phyloP scores from a whole-genome alignment of 2,113 vertebrate genomes.

The Melanostigma gelatinosum region DNA sequence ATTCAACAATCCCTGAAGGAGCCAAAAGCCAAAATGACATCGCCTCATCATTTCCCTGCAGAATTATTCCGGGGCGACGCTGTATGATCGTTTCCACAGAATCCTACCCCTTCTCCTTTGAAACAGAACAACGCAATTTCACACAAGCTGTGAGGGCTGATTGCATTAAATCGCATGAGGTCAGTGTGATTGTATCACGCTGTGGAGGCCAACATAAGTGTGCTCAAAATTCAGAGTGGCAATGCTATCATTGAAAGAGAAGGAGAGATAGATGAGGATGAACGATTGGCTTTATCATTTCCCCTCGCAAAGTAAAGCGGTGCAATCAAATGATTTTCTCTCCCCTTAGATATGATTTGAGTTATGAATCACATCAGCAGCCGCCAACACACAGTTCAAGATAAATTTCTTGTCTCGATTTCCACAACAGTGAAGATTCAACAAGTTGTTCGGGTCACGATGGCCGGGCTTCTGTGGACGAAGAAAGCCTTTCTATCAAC shows the following conservation, averaged over 20 bases:
- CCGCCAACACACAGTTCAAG: background rate
- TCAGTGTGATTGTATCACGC: constrained; percentile 51
- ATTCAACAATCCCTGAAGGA: constrained; percentile 55
- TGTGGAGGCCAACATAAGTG: constrained; percentile 36
- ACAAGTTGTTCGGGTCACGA: background rate
- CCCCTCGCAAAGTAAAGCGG: constrained; percentile 39
- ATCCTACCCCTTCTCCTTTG: constrained; percentile 45
- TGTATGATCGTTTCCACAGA: constrained; percentile 56
- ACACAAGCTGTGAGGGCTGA: constrained; percentile 68
- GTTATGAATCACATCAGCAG: constrained; percentile 33
- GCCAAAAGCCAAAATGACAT: constrained; percentile 62
- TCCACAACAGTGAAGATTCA: constrained; percentile 3
- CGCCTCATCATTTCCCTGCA: constrained; percentile 54
- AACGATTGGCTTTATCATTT: constrained; percentile 24
- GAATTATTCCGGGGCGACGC: constrained; percentile 42
- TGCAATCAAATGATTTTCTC: constrained; percentile 51
- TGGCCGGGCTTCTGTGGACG: background rate
- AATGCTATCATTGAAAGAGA: constrained; percentile 27
- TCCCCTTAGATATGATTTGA: constrained; percentile 27
- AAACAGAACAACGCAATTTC: constrained; percentile 64
- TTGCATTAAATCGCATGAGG: constrained; percentile 65
- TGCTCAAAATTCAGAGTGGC: constrained; percentile 44
- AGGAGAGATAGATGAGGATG: constrained; percentile 31
- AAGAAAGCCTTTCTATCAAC: background rate
- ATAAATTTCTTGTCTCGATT: constrained; percentile 5